Conservation (phyloP, 2,797 vertebrate genomes). For the Peromyscus attwateri region DNA sequence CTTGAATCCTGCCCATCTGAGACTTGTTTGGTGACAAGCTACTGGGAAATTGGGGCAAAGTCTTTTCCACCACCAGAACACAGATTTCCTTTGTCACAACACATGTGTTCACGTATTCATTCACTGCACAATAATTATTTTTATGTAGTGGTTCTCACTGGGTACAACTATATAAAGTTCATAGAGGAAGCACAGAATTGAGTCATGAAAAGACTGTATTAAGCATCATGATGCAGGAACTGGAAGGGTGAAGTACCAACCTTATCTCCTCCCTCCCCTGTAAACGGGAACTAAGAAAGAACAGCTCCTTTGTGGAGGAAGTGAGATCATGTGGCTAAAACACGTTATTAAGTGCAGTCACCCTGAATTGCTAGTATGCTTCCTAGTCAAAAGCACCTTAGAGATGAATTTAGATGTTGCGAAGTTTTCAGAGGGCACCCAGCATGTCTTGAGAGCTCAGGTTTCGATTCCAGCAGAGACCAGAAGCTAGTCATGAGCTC, state of each 20-base stretch:
- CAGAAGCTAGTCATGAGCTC: not conserved
- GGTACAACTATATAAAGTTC: slow-evolving; percentile 29
- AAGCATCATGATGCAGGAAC: not conserved
- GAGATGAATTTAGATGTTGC: slow-evolving; percentile 29
- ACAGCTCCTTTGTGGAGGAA: not conserved
- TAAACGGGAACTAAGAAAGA: not conserved
- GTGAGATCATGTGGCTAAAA: slow-evolving; percentile 18
- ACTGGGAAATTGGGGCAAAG: slow-evolving; percentile 49
- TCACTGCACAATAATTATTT: slow-evolving; percentile 58
- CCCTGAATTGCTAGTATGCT: not conserved
- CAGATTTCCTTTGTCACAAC: slow-evolving; percentile 61
- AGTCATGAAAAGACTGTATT: not conserved
- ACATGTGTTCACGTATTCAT: slow-evolving; percentile 45
- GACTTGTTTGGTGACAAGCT: slow-evolving; percentile 51
- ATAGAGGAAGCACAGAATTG: not conserved
- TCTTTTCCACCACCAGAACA: slow-evolving; percentile 69
- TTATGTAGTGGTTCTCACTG: slow-evolving; percentile 14
- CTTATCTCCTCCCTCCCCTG: not conserved
- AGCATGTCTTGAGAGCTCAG: not conserved
- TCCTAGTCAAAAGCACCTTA: not conserved
- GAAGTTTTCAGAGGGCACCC: not conserved
- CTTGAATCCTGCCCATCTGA: slow-evolving; percentile 53
- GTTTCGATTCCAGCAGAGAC: not conserved
- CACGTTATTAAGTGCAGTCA: not conserved
- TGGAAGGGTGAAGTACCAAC: not conserved